Conservation (phyloP, 1,140 invertebrate species). For the Heliconius hewitsoni region DNA sequence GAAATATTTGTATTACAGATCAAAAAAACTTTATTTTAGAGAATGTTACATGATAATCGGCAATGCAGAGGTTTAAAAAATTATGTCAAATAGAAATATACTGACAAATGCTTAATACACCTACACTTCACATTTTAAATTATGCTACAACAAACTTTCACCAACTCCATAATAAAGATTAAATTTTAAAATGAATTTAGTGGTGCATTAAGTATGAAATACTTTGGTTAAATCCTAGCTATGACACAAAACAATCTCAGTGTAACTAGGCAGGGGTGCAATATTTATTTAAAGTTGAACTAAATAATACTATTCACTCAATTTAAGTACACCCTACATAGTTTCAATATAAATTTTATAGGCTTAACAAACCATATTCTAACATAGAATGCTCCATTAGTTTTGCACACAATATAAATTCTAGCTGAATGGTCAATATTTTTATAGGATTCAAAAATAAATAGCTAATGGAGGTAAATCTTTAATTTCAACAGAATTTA, state of each 20-base stretch:
- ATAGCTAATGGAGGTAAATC: slow-evolving; percentile 21
- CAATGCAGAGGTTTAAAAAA: slow-evolving; percentile 80
- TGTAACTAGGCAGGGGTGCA: slow-evolving; percentile 62
- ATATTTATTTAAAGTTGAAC: slow-evolving; percentile 57
- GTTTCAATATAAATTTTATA: slow-evolving; percentile 57
- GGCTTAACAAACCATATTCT: slow-evolving; percentile 46
- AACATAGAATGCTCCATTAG: slow-evolving; percentile 43
- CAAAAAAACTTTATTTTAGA: slow-evolving; percentile 81
- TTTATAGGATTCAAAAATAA: slow-evolving; percentile 35
- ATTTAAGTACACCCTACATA: slow-evolving; percentile 61
- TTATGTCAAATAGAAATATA: slow-evolving; percentile 79
- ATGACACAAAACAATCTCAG: slow-evolving; percentile 64
- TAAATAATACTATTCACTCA: slow-evolving; percentile 58
- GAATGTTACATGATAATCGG: slow-evolving; percentile 80
- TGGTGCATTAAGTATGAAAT: slow-evolving; percentile 66
- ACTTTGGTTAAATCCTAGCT: slow-evolving; percentile 60
- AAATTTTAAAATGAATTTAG: slow-evolving; percentile 65
- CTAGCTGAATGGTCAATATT: slow-evolving; percentile 60
- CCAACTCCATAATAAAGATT: slow-evolving; percentile 63
- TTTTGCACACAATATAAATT: slow-evolving; percentile 45
- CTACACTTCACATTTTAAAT: slow-evolving; percentile 76
- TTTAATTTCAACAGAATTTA: slow-evolving; percentile 15
- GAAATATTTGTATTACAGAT: slow-evolving; percentile 51
- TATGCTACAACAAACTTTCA: slow-evolving; percentile 72
- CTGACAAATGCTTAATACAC: slow-evolving; percentile 75